phyloP scores from a whole-genome alignment of 2,888 invertebrate species.

The Itoplectis maculator region DNA sequence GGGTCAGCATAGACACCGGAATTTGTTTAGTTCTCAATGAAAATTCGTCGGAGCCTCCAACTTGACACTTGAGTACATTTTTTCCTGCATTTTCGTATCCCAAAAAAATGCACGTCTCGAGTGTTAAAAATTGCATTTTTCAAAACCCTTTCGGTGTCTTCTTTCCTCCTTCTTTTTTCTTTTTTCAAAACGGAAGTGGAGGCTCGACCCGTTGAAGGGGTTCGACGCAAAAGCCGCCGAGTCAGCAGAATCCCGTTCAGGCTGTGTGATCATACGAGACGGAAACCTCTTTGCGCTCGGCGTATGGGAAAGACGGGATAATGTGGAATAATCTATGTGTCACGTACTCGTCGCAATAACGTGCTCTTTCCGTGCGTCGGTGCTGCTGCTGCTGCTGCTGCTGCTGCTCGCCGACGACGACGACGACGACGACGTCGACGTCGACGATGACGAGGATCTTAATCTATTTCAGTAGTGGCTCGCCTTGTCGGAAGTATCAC shows the following conservation, averaged over 20 bases:
- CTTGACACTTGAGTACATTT: too few relatives aligned
- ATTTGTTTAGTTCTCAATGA: too few relatives aligned
- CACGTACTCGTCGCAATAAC: slow-evolving; percentile 61
- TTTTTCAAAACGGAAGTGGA: too few relatives aligned
- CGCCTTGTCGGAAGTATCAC: slow-evolving; percentile 80
- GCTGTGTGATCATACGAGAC: slow-evolving; percentile 38
- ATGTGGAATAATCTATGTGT: slow-evolving; percentile 59
- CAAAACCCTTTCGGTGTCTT: too few relatives aligned
- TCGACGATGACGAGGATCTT: slow-evolving; percentile 69
- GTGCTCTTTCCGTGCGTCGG: slow-evolving; percentile 51
- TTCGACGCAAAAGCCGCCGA: not conserved
- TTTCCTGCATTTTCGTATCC: too few relatives aligned
- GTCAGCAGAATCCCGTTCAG: not conserved
- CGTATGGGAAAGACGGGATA: slow-evolving; percentile 44
- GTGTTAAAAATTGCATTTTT: too few relatives aligned
- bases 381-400: slow-evolving; percentile 38
- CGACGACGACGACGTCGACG: slow-evolving; percentile 40
- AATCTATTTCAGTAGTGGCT: slow-evolving; percentile 77
- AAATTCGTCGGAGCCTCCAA: too few relatives aligned
- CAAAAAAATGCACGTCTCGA: too few relatives aligned
- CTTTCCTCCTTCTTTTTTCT: too few relatives aligned
- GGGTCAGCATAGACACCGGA: too few relatives aligned
- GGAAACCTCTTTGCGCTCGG: slow-evolving; percentile 46
- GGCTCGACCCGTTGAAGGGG: too few relatives aligned
- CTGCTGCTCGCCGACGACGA: slow-evolving; percentile 36